Conservation (phyloP, 2,113 vertebrate species). For the Rhinopomastus cyanomelas region DNA sequence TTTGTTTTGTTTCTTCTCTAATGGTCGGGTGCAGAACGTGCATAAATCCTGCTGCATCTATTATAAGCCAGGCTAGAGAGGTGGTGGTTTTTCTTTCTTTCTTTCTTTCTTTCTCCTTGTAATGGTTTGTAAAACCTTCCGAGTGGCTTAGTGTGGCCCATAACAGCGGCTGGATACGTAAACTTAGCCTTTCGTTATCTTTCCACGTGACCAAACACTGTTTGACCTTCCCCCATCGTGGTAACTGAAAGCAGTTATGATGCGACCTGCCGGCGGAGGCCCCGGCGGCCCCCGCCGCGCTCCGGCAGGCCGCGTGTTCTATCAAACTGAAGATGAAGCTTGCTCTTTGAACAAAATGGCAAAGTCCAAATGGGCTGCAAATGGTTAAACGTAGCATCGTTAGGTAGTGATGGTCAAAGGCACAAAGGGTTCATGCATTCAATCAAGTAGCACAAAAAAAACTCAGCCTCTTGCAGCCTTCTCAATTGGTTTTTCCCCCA, state of each 20-base stretch:
- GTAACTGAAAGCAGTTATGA: conserved; percentile 73
- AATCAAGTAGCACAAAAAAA: conserved; percentile 77
- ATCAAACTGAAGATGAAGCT: conserved; percentile 78
- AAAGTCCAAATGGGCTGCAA: conserved; percentile 78
- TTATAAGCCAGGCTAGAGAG: conserved; percentile 75
- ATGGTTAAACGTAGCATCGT: conserved; percentile 72
- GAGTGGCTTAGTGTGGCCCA: conserved; percentile 79
- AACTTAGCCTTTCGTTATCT: conserved; percentile 77
- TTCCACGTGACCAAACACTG: conserved; percentile 74
- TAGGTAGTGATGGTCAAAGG: conserved; percentile 83
- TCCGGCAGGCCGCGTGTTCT: conserved; percentile 68
- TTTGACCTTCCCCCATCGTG: conserved; percentile 79
- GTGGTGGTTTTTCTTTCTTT: conserved; percentile 42
- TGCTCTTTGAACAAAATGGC: conserved; percentile 77
- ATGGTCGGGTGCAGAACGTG: conserved; percentile 76
- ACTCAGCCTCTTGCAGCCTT: conserved; percentile 75
- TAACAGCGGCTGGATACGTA: conserved; percentile 81
- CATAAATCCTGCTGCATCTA: conserved; percentile 77
- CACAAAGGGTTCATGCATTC: conserved; percentile 82
- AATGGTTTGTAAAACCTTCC: conserved; percentile 72
- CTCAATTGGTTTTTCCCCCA: conserved; percentile 73
- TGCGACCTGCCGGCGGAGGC: conserved; percentile 58
- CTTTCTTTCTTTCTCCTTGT: conserved; percentile 42
- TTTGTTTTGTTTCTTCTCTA: conserved; percentile 66
- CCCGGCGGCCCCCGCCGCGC: conserved; percentile 18